Evolutionary conservation across 2,888 invertebrate species (phyloP), one percentile per base, ranked within the genome.

Genomic region (Empis livida): DNA sequence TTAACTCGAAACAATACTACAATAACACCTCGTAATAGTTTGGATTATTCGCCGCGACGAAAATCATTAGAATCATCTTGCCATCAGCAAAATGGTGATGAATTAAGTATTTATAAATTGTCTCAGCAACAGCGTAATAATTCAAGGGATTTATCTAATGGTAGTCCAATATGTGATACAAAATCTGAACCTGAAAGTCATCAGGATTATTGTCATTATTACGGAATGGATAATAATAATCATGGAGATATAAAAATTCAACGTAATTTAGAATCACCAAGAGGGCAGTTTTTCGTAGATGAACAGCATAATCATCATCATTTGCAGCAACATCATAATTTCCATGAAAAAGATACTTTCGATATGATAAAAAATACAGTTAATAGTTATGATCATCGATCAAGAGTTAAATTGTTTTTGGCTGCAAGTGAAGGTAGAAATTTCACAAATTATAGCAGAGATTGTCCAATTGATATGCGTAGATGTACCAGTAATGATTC

Each of bases 1-100:
- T 65, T 83, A 59, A 79, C 78, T n/a, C 61, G 68, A 39, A 64
- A 59, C 39, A 65, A 61, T 46, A 60, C 56, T 6, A 54, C 57
- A 42, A 57, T 57, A 31, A 57, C 44, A 16, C 53, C 51, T 17
- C 42, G 42, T 44, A 46, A 16, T 17, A 44, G 6, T 60, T 58
- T 53, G 58, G 59, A 48, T 47, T 58, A 38, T 58, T 58, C 49
- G 55, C 56, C 31, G 56, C 60, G 45, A 20, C 58, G 51, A 57
- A 65, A 55, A 47, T 57, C 44, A 27, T 45, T 50, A 17, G 57
- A 51, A 46, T 53, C 53, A 15, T 52, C 52, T 13, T 53, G 51
- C 45, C 47, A 49, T 46, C 49, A 39, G 45, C 54, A 44, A 38
- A 54, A 46, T 52, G 55, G 38, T 52, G 53, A 53, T 14, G 51